These are phyloP conservation scores for Illadopsis cleaveri DNA, from an alignment of 2,113 vertebrate genomes.

Conservation along the genomic window DNA sequence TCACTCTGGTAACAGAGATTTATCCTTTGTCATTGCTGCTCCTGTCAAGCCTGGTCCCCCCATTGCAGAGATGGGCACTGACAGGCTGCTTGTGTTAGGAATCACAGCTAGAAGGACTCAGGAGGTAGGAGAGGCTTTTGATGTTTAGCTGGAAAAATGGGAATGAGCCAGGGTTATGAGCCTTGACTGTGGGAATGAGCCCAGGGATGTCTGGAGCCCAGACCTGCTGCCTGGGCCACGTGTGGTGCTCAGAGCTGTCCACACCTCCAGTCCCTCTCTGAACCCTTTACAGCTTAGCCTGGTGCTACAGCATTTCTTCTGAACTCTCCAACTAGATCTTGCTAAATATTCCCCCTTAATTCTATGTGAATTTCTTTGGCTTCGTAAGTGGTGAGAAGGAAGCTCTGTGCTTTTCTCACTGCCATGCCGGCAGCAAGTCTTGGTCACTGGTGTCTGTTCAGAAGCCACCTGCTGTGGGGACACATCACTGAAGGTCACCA, in stretches of 20 bases:
- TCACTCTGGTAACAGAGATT: background rate
- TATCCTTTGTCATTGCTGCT: background rate
- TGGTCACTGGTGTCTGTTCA: background rate
- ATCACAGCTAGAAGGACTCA: background rate
- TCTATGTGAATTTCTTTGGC: background rate
- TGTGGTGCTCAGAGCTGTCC: background rate
- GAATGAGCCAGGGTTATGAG: background rate
- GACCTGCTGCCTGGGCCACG: accelerated
- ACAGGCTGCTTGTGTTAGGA: accelerated
- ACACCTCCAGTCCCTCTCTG: background rate
- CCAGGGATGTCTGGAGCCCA: background rate
- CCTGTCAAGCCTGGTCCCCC: background rate
- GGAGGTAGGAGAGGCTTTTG: background rate
- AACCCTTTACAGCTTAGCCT: background rate
- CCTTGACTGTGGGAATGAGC: background rate
- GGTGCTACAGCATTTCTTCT: background rate
- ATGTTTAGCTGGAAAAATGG: background rate
- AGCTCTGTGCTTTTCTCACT: background rate
- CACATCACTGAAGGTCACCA: background rate
- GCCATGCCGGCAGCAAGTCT: background rate
- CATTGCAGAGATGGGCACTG: background rate
- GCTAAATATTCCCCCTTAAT: accelerated
- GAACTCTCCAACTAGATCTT: background rate
- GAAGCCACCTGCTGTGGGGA: background rate
- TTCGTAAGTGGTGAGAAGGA: accelerated